These are phyloP conservation scores for Oxystoma pomonae DNA, from an alignment of 2,888 invertebrate genomes.

Conservation along the genomic window DNA sequence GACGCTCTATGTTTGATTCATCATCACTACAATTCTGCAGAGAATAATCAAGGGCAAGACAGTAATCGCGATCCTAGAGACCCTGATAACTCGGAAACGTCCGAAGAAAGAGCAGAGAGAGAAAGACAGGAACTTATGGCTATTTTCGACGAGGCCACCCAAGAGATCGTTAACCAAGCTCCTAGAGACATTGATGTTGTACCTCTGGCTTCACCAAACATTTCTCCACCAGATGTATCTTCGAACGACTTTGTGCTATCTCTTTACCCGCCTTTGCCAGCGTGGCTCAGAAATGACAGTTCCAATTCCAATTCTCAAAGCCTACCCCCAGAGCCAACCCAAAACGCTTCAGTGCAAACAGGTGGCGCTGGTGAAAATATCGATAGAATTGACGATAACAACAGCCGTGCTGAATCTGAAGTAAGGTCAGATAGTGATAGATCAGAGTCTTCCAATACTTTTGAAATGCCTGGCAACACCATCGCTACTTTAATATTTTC, in stretches of 20 bases:
- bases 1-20: not conserved
- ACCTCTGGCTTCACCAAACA: conserved; percentile 32
- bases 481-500: conserved; percentile 15
- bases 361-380: conserved; percentile 17
- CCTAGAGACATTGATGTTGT: conserved; percentile 32
- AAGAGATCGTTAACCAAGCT: not conserved
- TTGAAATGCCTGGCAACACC: conserved; percentile 21
- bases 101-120: not conserved
- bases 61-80: not conserved
- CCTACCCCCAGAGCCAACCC: conserved; percentile 25
- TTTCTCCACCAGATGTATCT: conserved; percentile 19
- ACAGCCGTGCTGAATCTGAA: conserved; percentile 31
- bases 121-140: not conserved
- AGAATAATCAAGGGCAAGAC: not conserved
- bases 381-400: conserved; percentile 27
- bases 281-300: conserved; percentile 23
- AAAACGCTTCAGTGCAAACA: conserved; percentile 30
- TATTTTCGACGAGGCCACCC: not conserved
- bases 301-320: conserved; percentile 27
- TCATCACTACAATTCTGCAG: not conserved
- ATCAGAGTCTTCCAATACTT: conserved; percentile 27
- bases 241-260: conserved; percentile 27
- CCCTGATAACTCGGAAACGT: not conserved
- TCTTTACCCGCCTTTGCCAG: conserved; percentile 26
- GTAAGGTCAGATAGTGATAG: conserved; percentile 24